Evolutionary conservation across 2,797 vertebrate species (phyloP).

Genomic region (Chromis chromis): DNA sequence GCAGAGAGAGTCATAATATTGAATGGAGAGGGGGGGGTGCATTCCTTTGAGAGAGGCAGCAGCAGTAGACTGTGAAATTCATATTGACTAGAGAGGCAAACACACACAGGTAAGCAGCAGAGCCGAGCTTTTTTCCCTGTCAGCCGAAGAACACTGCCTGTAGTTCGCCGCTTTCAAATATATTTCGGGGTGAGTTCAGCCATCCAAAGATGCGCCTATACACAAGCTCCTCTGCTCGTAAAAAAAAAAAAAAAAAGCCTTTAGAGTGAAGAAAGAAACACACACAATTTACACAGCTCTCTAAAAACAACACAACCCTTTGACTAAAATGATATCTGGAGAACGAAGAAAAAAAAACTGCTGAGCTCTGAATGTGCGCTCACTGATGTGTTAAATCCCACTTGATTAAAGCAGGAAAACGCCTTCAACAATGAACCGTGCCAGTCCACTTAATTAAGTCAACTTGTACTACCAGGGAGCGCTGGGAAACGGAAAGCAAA

Average conservation of each 20-base stretch:
- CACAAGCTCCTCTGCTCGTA: conserved; percentile 29
- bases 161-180: conserved; percentile 48
- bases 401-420: conserved; percentile 84
- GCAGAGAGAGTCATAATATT: conserved; percentile 80
- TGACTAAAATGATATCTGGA: conserved; percentile 59
- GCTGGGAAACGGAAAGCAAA: conserved; percentile 79
- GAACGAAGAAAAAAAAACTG: conserved; percentile 55
- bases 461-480: conserved; percentile 71
- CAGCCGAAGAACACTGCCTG: conserved; percentile 53
- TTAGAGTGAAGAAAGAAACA: conserved; percentile 25
- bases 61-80: conserved; percentile 84
- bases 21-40: conserved; percentile 73
- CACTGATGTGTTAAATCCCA: conserved; percentile 84
- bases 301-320: conserved; percentile 46
- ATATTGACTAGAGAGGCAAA: conserved; percentile 81
- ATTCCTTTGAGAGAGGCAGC: conserved; percentile 78
- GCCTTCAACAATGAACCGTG: conserved; percentile 77
- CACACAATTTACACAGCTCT: conserved; percentile 13
- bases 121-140: conserved; percentile 65
- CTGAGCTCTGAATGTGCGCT: conserved; percentile 70
- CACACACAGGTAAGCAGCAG: conserved; percentile 80
- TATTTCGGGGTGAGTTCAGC: conserved; percentile 46
- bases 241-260: conserved; percentile 24
- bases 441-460: conserved; percentile 85
- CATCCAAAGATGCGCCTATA: conserved; percentile 56